Conservation (phyloP, 2,888 invertebrate species). For the Eristalinus sepulchralis region DNA sequence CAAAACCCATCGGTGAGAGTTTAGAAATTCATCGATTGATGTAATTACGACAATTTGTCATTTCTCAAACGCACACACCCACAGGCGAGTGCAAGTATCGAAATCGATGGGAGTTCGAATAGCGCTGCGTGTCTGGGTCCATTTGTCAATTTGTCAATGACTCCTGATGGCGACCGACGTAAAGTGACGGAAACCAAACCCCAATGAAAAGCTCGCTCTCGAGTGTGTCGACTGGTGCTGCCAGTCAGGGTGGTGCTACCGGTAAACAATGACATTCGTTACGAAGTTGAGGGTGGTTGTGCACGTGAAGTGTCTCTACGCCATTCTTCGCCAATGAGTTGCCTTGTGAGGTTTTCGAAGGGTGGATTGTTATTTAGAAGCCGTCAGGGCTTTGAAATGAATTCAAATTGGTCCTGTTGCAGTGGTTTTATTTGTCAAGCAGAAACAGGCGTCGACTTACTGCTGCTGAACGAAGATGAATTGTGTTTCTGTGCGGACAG, state of each 20-base stretch:
- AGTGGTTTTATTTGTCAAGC: slow-evolving; percentile 55
- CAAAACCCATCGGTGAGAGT: slow-evolving; percentile 10
- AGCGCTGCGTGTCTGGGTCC: slow-evolving; percentile 38
- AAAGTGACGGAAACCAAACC: slow-evolving; percentile 25
- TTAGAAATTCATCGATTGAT: slow-evolving; percentile 53
- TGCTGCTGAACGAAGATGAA: slow-evolving; percentile 34
- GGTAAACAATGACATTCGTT: slow-evolving; percentile 60
- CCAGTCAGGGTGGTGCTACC: background rate
- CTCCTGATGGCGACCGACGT: background rate
- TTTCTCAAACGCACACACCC: slow-evolving; percentile 44
- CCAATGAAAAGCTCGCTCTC: slow-evolving; percentile 30
- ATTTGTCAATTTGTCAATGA: slow-evolving; percentile 55
- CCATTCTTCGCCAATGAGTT: slow-evolving; percentile 48
- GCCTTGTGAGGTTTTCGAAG: slow-evolving; percentile 31
- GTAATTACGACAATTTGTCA: slow-evolving; percentile 68
- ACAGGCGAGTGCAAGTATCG: slow-evolving; percentile 16
- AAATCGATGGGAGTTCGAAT: slow-evolving; percentile 40
- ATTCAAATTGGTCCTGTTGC: slow-evolving; percentile 29
- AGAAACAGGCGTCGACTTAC: slow-evolving; percentile 31
- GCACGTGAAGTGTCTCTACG: slow-evolving; percentile 48
- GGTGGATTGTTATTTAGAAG: slow-evolving; percentile 14
- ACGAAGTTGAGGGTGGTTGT: slow-evolving; percentile 20
- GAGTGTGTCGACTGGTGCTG: slow-evolving; percentile 24
- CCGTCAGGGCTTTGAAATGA: slow-evolving; percentile 15
- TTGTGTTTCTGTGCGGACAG: slow-evolving; percentile 32